Conservation (phyloP, 2,113 vertebrate species). For the Plestiodon gilberti region DNA sequence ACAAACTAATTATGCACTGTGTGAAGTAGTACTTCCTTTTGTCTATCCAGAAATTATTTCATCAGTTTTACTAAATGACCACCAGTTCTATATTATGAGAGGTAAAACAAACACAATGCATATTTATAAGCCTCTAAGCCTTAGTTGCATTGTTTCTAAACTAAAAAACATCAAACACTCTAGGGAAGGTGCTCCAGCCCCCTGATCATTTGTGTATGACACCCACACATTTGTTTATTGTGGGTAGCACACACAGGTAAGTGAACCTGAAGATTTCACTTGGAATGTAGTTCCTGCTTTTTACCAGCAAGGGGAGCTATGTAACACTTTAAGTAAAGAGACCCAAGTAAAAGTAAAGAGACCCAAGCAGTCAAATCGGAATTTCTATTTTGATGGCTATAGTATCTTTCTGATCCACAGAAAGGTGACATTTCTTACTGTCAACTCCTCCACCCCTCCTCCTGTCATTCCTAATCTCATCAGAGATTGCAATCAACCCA, state of each 20-base stretch:
- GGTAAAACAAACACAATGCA: no score
- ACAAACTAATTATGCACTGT: no score
- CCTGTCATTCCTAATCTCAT: not conserved
- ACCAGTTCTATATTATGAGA: no score
- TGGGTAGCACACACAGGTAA: not conserved
- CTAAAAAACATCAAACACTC: no score
- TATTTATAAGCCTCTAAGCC: no score
- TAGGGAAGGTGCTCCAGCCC: no score
- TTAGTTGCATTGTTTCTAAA: no score
- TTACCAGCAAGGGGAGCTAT: constrained; percentile 63
- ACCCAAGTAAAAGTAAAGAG: not conserved
- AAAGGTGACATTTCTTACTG: not conserved
- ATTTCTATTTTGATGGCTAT: not conserved
- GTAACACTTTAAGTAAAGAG: not conserved
- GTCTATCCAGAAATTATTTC: no score
- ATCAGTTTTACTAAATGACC: no score
- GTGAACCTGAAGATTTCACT: not conserved
- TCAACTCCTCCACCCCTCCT: fast-evolving
- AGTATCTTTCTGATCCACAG: not conserved
- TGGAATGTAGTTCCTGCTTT: constrained; percentile 26
- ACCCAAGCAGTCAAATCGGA: fast-evolving
- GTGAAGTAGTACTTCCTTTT: no score
- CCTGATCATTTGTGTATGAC: not conserved
- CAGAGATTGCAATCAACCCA: not conserved
- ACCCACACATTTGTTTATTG: not conserved